These are phyloP conservation scores for Alexandromys fortis DNA, from an alignment of 2,113 vertebrate genomes.

Conservation along the genomic window DNA sequence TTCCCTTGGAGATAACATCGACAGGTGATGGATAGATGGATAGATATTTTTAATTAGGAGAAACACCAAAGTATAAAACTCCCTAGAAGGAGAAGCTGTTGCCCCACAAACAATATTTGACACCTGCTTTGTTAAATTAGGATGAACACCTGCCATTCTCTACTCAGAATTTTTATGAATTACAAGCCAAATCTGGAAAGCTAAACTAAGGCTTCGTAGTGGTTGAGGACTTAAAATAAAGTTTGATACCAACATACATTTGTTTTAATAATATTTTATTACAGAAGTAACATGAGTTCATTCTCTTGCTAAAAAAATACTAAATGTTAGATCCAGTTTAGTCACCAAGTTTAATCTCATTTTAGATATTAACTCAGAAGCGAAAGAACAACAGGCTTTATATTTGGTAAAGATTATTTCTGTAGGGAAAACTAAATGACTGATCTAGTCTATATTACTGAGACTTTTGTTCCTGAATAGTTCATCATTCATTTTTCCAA, in stretches of 20 bases:
- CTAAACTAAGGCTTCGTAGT: background rate
- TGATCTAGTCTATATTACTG: background rate
- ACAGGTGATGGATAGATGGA: conserved; percentile 72
- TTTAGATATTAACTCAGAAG: conserved; percentile 19
- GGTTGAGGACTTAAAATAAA: conserved; percentile 29
- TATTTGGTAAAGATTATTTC: conserved; percentile 39
- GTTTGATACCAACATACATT: background rate
- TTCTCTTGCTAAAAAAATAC: background rate
- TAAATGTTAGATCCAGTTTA: background rate
- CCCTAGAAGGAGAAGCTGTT: conserved; percentile 70
- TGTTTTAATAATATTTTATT: conserved; percentile 50
- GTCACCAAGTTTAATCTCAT: background rate
- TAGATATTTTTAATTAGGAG: conserved; percentile 75
- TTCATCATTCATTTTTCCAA: background rate
- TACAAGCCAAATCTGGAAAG: conserved; percentile 32
- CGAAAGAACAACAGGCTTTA: background rate
- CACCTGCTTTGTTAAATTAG: conserved; percentile 77
- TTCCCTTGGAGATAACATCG: conserved; percentile 48
- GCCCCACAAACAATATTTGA: conserved; percentile 72
- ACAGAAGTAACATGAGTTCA: background rate
- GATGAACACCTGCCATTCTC: conserved; percentile 69
- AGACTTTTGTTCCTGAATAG: background rate
- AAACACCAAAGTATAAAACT: conserved; percentile 63
- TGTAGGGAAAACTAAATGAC: background rate
- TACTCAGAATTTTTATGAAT: background rate